Conservation (phyloP, 1,140 invertebrate species). For the Branchinecta lindahli region DNA sequence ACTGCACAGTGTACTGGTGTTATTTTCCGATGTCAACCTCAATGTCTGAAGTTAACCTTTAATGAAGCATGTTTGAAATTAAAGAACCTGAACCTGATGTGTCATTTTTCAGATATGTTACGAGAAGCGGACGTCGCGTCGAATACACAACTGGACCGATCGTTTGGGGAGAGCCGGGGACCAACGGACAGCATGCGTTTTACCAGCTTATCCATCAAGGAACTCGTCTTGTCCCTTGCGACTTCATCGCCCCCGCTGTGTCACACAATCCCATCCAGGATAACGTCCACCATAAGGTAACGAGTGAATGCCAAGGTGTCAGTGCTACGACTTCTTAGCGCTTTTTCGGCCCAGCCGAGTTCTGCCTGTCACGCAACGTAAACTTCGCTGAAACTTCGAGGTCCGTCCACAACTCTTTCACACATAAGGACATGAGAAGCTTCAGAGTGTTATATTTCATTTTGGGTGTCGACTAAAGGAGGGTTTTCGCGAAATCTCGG, state of each 20-base stretch:
- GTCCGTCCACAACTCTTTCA: too few relatives aligned
- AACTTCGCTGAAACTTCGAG: too few relatives aligned
- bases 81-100: too few relatives aligned
- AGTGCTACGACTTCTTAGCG: conserved; percentile 5
- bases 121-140: conserved; percentile 53
- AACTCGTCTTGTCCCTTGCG: conserved; percentile 77
- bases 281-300: conserved; percentile 51
- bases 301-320: not conserved
- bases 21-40: too few relatives aligned
- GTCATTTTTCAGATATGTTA: conserved; percentile 36
- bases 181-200: conserved; percentile 98
- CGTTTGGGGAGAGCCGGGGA: conserved; percentile 94
- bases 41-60: too few relatives aligned
- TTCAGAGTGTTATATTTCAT: too few relatives aligned
- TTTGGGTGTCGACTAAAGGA: too few relatives aligned
- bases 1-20: too few relatives aligned
- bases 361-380: conserved; percentile 16
- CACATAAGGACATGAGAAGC: too few relatives aligned
- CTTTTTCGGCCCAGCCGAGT: too few relatives aligned
- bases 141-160: conserved; percentile 77
- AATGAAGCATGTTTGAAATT: too few relatives aligned
- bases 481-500: too few relatives aligned
- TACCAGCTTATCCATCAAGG: conserved; percentile 92
- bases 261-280: conserved; percentile 80
- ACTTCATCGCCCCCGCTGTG: conserved; percentile 87